Percentiles rank a stretch among this genome's conserved stretches.
phyloP scores from a whole-genome alignment of 2,797 vertebrate genomes.

The Lacerta bilineata region DNA sequence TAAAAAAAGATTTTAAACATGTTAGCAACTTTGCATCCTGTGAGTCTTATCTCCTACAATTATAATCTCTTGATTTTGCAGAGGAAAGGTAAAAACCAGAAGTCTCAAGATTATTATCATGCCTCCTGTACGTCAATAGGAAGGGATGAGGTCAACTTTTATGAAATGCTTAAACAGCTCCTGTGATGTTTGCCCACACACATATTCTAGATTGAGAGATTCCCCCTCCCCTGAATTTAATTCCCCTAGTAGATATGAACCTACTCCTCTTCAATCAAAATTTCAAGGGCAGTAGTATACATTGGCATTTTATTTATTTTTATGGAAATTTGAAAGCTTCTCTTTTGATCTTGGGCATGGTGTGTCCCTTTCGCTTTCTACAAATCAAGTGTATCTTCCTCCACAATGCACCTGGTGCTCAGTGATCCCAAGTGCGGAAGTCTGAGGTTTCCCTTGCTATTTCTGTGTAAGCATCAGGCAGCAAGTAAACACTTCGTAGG shows the following conservation, averaged over 20 bases:
- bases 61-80: neutral
- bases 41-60: neutral
- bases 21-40: neutral
- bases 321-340: fast-evolving
- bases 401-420: conserved; percentile 29
- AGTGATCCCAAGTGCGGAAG: conserved; percentile 43
- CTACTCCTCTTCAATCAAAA: neutral
- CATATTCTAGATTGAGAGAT: neutral
- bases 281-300: neutral
- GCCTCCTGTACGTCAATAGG: neutral
- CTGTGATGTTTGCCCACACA: neutral
- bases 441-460: conserved; percentile 56
- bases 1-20: neutral
- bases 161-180: neutral
- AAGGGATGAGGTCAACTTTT: neutral
- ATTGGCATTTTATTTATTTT: fast-evolving
- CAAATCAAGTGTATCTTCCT: neutral
- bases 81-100: neutral
- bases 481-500: neutral
- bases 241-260: neutral
- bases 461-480: conserved; percentile 26
- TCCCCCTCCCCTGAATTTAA: neutral
- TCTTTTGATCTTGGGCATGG: fast-evolving
- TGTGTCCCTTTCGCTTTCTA: neutral
- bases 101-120: neutral